Evolutionary conservation across 2,888 invertebrate species (phyloP).

Genomic region (Aspidiotus rigidus): DNA sequence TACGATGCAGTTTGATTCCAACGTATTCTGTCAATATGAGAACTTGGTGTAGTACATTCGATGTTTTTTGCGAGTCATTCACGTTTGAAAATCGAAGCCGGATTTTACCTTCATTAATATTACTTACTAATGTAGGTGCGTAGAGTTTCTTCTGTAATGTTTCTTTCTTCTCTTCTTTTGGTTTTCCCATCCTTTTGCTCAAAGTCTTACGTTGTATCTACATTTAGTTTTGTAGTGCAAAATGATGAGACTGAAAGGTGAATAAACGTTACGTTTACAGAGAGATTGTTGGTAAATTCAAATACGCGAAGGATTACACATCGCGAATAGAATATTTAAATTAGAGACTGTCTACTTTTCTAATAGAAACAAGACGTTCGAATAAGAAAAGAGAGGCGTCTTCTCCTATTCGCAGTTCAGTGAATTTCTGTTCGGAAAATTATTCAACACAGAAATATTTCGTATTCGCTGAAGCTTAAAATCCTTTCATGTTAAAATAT

Average conservation of each 20-base stretch:
- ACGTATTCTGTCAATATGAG: no score
- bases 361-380: constrained; percentile 1
- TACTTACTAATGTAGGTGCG: no score
- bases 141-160: no score
- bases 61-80: no score
- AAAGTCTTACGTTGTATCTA: no score
- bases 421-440: constrained; percentile 1
- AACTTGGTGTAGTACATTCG: no score
- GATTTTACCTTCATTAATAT: no score
- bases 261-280: constrained; percentile 3
- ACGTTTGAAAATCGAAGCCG: no score
- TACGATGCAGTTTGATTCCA: no score
- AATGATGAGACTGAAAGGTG: neutral
- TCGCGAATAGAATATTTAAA: constrained; percentile 7
- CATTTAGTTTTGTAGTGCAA: no score
- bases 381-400: constrained; percentile 9
- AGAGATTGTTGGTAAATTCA: neutral
- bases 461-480: constrained; percentile 11
- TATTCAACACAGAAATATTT: constrained; percentile 7
- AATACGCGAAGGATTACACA: constrained; percentile 9
- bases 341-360: constrained; percentile 13
- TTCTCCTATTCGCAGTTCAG: constrained; percentile 13
- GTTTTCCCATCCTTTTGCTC: no score
- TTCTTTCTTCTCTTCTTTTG: no score
- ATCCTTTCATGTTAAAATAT: constrained; percentile 18